Base-by-base conservation (phyloP, 2,888 invertebrate genomes). In the Conomelus anceps region DNA sequence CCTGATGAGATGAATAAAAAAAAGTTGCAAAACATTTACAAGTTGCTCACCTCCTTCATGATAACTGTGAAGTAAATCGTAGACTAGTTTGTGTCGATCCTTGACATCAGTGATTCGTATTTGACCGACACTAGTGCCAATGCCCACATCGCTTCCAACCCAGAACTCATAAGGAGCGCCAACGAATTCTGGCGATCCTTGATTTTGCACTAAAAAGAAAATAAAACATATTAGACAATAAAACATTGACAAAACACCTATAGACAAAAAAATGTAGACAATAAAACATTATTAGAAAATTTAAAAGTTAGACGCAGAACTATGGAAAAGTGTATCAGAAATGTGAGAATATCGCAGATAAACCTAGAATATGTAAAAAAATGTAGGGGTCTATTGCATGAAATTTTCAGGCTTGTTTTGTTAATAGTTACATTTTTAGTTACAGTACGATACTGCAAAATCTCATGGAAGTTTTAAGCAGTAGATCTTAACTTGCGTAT, bases 121-220 rank as follows among this genome's bases (percentile, higher is more conserved):
- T 93, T 98, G 98, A 0, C 98, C 98, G 85, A 98, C 96, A 91
- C 97, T 97, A 0, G 97, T 97, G 11, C 98, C 98, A 90, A 98
- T 94, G 0, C 96, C 96, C 6, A 97, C 97, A 92, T 96, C 97
- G n/a, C 96, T 96, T 0, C 97, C 97, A 29, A 98, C 97, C 97
- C 98, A 98, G 93, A 98, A 98, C 92, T 97, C 97, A 92, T 97
- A 98, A 0, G 98, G 97, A 0, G 97, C 96, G 24, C 97, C 97
- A 23, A 97, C 94, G 91, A 98, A 98, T 92, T 96, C 97, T 1
- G 97, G 97, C 41, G 94, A 94, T 88, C 90, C 95, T 86, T 63
- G 63, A 63, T 63, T 63, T 63, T 20, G 63, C 7, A 63, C 63
- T 63, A 7, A 0, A n/a, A 87, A 3, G 13, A 26, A 9, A 22